Evolutionary conservation across 2,113 vertebrate genomes (phyloP).

Genomic region (Ptyas mucosa): DNA sequence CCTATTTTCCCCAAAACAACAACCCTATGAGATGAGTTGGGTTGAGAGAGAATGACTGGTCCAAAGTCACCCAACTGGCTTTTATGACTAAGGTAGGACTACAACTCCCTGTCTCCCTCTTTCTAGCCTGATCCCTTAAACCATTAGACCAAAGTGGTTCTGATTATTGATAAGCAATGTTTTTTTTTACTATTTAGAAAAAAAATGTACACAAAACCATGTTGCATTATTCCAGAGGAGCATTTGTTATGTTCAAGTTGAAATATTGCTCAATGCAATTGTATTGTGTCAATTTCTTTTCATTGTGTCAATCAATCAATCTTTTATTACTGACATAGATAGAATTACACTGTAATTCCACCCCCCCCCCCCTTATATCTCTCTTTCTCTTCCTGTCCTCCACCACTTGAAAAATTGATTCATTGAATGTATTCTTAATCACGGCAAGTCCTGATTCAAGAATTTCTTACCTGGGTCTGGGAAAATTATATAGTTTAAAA

Average conservation of each 20-base stretch:
- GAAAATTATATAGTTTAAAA: too few species aligned
- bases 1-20: neutral
- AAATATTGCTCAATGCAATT: too few species aligned
- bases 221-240: neutral
- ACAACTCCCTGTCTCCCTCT: neutral
- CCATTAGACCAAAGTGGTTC: neutral
- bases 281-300: too few species aligned
- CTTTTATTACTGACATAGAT: too few species aligned
- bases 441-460: neutral
- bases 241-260: neutral
- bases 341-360: too few species aligned
- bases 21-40: neutral
- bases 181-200: neutral
- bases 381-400: too few species aligned
- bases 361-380: too few species aligned
- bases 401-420: too few species aligned
- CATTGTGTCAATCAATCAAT: too few species aligned
- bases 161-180: neutral
- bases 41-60: neutral
- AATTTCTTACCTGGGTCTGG: too few species aligned
- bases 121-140: neutral
- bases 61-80: neutral
- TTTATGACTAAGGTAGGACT: neutral
- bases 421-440: neutral
- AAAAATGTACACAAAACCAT: neutral